A percentile compares a stretch with the other conserved stretches of the same genome.
These are phyloP conservation scores for Apostichopus japonicus DNA, from an alignment of 35 echinoderm and acorn worm species.

Conservation along the genomic window DNA sequence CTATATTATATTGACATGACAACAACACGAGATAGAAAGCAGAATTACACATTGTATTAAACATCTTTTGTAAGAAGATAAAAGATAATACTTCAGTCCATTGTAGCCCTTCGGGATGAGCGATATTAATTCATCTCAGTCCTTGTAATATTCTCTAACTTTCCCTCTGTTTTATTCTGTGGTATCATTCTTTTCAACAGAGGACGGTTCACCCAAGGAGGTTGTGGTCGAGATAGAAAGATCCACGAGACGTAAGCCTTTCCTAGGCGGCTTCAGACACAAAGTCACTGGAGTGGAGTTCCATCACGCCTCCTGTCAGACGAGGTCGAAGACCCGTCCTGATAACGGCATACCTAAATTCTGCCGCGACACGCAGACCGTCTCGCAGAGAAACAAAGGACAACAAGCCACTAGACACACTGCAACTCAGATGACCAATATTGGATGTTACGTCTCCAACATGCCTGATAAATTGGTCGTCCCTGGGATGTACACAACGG, in stretches of 20 bases:
- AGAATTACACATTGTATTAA: no score
- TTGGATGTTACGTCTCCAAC: constrained; percentile 91
- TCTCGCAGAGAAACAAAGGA: constrained; percentile 72
- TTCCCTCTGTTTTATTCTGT: no score
- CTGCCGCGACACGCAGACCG: constrained; percentile 95
- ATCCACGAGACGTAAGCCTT: constrained; percentile 84
- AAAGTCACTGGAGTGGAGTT: constrained; percentile 72
- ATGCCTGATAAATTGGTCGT: constrained; percentile 92
- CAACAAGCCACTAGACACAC: constrained; percentile 85
- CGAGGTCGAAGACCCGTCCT: constrained; percentile 69
- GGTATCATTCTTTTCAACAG: not conserved
- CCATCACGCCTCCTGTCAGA: constrained; percentile 90
- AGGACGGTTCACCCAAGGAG: constrained; percentile 79
- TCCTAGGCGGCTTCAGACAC: constrained; percentile 88
- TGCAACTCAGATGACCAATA: constrained; percentile 95
- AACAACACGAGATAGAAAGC: no score
- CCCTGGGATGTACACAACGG: constrained; percentile 87
- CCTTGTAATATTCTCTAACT: no score
- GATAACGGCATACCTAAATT: constrained; percentile 92
- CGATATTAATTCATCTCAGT: no score
- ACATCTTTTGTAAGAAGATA: no score
- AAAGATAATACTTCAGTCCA: no score
- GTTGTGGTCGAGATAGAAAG: constrained; percentile 98
- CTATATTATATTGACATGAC: no score
- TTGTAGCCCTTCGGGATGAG: no score